These are phyloP conservation scores for Agrotis ipsilon DNA, from an alignment of 2,888 invertebrate species.

Conservation along the genomic window DNA sequence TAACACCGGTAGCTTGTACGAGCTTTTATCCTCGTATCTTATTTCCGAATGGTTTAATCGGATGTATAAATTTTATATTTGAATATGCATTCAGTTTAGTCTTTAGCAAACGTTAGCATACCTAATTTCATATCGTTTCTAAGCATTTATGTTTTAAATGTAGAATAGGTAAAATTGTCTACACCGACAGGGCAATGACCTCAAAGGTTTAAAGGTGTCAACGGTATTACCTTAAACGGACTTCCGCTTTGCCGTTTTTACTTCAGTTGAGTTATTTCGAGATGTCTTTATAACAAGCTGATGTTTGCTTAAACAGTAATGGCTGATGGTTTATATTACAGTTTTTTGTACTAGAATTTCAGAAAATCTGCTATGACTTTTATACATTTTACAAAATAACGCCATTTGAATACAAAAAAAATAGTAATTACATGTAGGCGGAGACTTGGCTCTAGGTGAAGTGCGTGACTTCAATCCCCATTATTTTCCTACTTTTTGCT, in stretches of 20 bases:
- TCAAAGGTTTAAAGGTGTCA: slow-evolving; percentile 26
- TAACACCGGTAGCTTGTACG: slow-evolving; percentile 40
- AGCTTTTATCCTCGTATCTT: slow-evolving; percentile 17
- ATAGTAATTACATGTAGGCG: background rate
- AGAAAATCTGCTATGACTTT: background rate
- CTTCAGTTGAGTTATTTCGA: background rate
- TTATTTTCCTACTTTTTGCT: background rate
- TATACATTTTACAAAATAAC: background rate
- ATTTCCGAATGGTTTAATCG: background rate
- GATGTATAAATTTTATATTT: slow-evolving; percentile 8
- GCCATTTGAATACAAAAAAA: background rate
- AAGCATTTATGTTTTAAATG: background rate
- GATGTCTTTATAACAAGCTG: background rate
- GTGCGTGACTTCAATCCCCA: background rate
- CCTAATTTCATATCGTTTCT: background rate
- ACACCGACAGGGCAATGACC: slow-evolving; percentile 24
- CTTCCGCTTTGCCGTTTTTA: slow-evolving; percentile 20
- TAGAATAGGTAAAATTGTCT: background rate
- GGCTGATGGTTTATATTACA: too few relatives aligned
- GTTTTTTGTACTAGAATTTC: background rate
- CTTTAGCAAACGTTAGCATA: too few relatives aligned
- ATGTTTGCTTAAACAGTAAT: background rate
- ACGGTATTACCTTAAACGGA: slow-evolving; percentile 17
- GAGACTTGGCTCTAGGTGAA: background rate
- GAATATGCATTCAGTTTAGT: background rate